These are phyloP conservation scores for Melanostoma mellinum DNA, from an alignment of 2,888 invertebrate species.

Conservation along the genomic window DNA sequence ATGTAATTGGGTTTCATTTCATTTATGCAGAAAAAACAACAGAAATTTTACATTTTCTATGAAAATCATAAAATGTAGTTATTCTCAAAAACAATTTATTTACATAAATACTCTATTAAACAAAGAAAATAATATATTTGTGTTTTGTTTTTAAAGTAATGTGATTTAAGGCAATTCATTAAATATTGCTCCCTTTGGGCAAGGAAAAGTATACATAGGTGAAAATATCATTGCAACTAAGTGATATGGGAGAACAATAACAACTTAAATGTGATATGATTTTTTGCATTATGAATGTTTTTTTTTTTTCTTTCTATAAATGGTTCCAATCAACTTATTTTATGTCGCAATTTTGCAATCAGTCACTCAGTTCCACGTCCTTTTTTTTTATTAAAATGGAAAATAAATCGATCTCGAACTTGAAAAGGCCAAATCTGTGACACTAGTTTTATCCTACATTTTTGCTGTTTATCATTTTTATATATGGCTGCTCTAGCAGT, in stretches of 20 bases:
- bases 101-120: conserved; percentile 68
- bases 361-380: conserved; percentile 58
- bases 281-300: too few relatives aligned
- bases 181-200: conserved; percentile 22
- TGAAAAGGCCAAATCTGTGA: too few relatives aligned
- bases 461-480: too few relatives aligned
- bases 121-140: conserved; percentile 64
- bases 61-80: conserved; percentile 15
- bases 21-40: conserved; percentile 23
- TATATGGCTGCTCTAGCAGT: too few relatives aligned
- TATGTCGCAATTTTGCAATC: conserved; percentile 43
- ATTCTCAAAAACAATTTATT: conserved; percentile 47
- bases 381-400: conserved; percentile 10
- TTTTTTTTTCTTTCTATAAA: neutral
- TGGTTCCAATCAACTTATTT: neutral
- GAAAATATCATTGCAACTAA: conserved; percentile 31
- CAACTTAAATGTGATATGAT: conserved; percentile 61
- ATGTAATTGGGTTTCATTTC: conserved; percentile 43
- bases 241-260: conserved; percentile 17
- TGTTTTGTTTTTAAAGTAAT: conserved; percentile 23
- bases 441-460: too few relatives aligned
- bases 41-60: conserved; percentile 33
- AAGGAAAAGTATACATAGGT: conserved; percentile 22
- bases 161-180: conserved; percentile 49
- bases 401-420: too few relatives aligned